These are phyloP conservation scores for Tupaia tana DNA, from an alignment of 2,113 vertebrate genomes.

Conservation along the genomic window DNA sequence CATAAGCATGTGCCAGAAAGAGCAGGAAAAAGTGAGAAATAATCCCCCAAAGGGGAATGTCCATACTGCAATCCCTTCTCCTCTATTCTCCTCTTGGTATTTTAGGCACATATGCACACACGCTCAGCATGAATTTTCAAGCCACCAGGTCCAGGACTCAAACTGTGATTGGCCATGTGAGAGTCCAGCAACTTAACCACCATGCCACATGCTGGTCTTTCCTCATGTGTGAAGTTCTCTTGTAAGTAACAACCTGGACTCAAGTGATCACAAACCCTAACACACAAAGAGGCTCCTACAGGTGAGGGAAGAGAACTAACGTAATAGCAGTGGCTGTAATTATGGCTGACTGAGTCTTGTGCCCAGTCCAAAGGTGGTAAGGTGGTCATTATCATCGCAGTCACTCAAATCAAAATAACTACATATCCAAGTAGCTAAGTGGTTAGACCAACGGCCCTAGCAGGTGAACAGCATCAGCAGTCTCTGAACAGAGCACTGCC, in stretches of 20 bases:
- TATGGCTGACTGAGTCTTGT: neutral
- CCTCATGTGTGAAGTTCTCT: neutral
- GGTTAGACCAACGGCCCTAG: neutral
- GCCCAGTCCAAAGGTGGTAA: neutral
- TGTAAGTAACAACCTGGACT: neutral
- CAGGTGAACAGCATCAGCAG: neutral
- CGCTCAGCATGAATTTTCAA: too few relatives aligned
- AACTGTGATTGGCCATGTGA: too few relatives aligned
- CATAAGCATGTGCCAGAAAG: too few relatives aligned
- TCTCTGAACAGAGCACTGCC: neutral
- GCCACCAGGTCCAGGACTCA: too few relatives aligned
- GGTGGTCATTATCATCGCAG: rapidly evolving
- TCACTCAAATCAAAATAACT: neutral
- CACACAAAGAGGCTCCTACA: neutral
- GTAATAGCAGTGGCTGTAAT: neutral
- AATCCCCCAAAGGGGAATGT: too few relatives aligned
- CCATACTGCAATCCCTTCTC: too few relatives aligned
- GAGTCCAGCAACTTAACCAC: too few relatives aligned
- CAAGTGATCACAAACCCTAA: neutral
- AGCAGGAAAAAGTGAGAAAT: too few relatives aligned
- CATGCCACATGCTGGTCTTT: too few relatives aligned
- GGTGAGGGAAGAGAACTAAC: neutral
- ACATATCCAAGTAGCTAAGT: neutral
- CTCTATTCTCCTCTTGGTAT: too few relatives aligned
- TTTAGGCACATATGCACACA: too few relatives aligned